Evolutionary conservation across 2,888 invertebrate genomes (phyloP), one percentile per base, ranked within the genome.

Genomic region (Scaptomyza flava): DNA sequence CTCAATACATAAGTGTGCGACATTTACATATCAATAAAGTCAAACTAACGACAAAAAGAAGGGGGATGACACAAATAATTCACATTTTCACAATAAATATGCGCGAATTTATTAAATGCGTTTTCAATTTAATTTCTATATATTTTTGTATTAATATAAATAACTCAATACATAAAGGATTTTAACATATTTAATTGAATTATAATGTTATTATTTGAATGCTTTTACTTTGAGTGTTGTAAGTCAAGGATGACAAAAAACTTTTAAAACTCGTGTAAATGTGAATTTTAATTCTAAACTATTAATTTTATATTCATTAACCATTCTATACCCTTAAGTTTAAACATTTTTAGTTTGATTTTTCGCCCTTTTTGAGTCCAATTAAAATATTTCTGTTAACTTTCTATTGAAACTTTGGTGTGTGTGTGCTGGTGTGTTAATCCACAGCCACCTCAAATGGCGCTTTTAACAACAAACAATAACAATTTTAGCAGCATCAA

Each of bases 21-120:
- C 43, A 75, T 75, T 75, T 76, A 75, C 75, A 75, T 72, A 72
- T 68, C 68, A 72, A 72, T 72, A 76, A 53, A 51, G 45, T 42
- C 62, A 60, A 72, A 76, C 72, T 75, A 72, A 76, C 33, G 63
- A 34, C 46, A 48, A 63, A 63, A 31, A 34, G 17, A 58, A 45
- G 30, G 11, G 12, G 23, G 3, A 2, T 31, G 14, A 17, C 43
- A 9, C 6, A 3, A 12, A 14, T 36, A 38, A 20, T 33, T 54
- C 31, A 33, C 34, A 3, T 11, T 7, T 20, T 43, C 14, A 8
- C 42, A 34, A 30, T 17, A 33, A 33, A 47, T 11, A 9, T 30
- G 7, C 9, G 33, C 9, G 8, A 33, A 33, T 1, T 6, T 6
- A 30, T 30, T 7, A 31, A 31, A 31, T 9, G 7, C 2, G 7